Base-by-base conservation (phyloP, 2,113 vertebrate genomes). In the Ellobius talpinus region DNA sequence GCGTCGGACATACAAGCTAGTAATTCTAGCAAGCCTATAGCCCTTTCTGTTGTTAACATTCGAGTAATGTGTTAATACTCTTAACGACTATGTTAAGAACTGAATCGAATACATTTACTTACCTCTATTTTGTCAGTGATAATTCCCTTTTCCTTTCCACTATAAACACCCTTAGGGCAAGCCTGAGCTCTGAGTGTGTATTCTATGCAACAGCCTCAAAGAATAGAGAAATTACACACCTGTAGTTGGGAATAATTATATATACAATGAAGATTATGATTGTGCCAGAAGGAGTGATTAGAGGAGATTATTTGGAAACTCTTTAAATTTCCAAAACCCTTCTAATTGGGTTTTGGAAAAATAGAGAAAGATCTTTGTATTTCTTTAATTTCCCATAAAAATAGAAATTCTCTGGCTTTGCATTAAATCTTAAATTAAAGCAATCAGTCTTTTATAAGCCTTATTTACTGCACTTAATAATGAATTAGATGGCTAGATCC, bases 391-490 rank as follows among this genome's bases (percentile, higher is more conserved):
- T 55, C 72, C 50, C 33, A 92, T 29, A 77, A 39, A 95, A 95
- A 90, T 17, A 85, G n/a, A 90, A 19, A 90, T 85, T 65, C 26
- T 93, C 45, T 42, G 24, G 8, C 76, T 96, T 95, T 91, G n/a
- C 39, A 87, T 91, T 93, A 91, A 97, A 79, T 70, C 47, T 96
- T 94, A 81, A 94, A 95, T 96, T 91, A 97, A 98, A 93, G 68
- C 86, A 96, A 89, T 96, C 68, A 85, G 66, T 77, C 96, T 84
- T 95, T 96, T 91, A 87, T 61, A 90, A 96, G 73, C 82, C 8
- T 92, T 97, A 92, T 96, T 97, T 97, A 87, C n/a, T 93, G 24
- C 31, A 87, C n/a, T 93, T 94, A 84, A 93, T 58, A 72, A 91
- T 93, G 55, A 96, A 91, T 96, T 95, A 91, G 63, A 94, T 55